Conservation (phyloP, 2,888 invertebrate species). For the Diarsia dahlii region DNA sequence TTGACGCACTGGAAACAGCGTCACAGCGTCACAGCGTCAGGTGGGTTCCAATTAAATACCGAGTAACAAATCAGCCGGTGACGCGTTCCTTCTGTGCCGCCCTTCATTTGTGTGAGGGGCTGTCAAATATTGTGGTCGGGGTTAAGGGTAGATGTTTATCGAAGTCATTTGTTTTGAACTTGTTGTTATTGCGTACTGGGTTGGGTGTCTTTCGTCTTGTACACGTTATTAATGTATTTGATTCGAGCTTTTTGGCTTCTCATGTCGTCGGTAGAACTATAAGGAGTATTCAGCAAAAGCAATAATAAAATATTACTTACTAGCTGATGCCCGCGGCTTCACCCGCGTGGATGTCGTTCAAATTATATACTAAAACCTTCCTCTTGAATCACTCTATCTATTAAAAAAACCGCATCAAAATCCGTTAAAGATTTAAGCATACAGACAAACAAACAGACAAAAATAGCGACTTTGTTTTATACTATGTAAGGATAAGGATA, state of each 20-base stretch:
- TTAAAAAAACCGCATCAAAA: too few relatives aligned
- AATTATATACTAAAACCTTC: too few relatives aligned
- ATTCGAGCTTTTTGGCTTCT: not conserved
- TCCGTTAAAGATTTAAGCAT: too few relatives aligned
- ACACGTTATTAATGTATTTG: not conserved
- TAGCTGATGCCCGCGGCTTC: too few relatives aligned
- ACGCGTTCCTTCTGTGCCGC: conserved; percentile 49
- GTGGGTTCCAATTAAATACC: conserved; percentile 59
- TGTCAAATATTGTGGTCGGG: conserved; percentile 62
- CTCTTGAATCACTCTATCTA: too few relatives aligned
- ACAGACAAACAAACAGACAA: too few relatives aligned
- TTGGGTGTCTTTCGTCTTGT: not conserved
- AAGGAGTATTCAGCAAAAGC: not conserved
- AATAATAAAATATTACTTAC: not conserved
- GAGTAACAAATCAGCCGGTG: conserved; percentile 61
- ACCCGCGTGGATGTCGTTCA: too few relatives aligned
- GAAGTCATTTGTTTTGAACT: conserved; percentile 12
- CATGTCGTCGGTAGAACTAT: too few relatives aligned
- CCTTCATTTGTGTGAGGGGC: conserved; percentile 58
- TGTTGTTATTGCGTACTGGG: not conserved
- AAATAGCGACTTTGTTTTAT: too few relatives aligned
- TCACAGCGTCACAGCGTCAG: conserved; percentile 26
- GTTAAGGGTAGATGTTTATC: conserved; percentile 42
- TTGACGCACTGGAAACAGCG: conserved; percentile 24
- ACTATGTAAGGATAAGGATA: too few relatives aligned